These are phyloP conservation scores for Trisateles emortualis DNA, from an alignment of 2,888 invertebrate genomes.

Conservation along the genomic window DNA sequence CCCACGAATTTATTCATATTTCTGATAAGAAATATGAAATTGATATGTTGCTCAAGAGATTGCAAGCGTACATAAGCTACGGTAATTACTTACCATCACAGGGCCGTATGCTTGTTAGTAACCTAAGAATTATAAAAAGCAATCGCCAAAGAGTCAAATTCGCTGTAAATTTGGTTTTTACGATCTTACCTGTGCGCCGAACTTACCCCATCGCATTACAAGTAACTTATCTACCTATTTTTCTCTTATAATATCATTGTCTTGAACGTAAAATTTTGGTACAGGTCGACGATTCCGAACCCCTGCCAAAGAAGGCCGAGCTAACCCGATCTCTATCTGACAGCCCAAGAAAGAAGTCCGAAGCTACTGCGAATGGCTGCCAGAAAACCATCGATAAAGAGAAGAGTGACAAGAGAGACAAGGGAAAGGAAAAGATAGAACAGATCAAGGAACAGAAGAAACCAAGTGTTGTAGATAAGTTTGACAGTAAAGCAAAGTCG, in stretches of 20 bases:
- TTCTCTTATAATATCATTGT: background rate
- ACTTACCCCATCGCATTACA: no score
- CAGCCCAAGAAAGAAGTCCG: constrained; percentile 39
- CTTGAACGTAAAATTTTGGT: background rate
- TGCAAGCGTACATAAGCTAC: no score
- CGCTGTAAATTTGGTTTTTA: no score
- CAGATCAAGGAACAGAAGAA: constrained; percentile 40
- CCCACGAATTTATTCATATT: no score
- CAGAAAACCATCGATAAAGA: constrained; percentile 42
- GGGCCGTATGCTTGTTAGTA: no score
- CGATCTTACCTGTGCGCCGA: no score
- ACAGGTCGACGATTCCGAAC: constrained; percentile 70
- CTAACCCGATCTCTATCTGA: constrained; percentile 43
- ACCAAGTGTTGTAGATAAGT: constrained; percentile 53
- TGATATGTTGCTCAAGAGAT: no score
- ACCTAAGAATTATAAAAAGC: no score
- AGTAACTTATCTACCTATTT: no score
- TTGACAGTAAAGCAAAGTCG: constrained; percentile 59
- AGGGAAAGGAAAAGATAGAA: constrained; percentile 31
- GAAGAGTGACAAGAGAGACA: constrained; percentile 25
- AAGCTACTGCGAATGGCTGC: constrained; percentile 54
- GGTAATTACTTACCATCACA: no score
- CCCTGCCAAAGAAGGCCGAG: constrained; percentile 66
- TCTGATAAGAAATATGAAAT: no score
- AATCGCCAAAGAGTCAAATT: no score